phyloP scores from a whole-genome alignment of 2,888 invertebrate genomes.

The Sminthurides aquaticus region DNA sequence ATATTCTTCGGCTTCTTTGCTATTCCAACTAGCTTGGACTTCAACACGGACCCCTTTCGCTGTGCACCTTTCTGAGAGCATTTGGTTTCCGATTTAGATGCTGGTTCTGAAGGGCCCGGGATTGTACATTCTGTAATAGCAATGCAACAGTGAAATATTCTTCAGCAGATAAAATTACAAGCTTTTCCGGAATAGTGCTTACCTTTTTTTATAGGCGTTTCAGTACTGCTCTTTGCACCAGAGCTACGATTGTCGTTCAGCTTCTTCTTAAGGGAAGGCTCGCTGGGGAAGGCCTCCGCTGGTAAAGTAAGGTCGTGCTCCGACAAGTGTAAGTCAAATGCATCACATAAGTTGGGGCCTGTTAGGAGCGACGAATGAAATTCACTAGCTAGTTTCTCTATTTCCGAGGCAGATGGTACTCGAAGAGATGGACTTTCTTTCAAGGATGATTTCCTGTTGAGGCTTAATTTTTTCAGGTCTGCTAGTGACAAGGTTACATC shows the following conservation, averaged over 20 bases:
- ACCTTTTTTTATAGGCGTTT: too few relatives aligned
- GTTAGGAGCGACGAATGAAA: constrained; percentile 35
- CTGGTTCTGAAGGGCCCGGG: background rate
- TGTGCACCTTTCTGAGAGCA: background rate
- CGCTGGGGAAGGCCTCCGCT: constrained; percentile 3
- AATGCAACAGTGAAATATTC: background rate
- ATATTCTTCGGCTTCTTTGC: constrained; percentile 36
- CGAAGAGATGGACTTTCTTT: background rate
- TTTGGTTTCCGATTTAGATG: background rate
- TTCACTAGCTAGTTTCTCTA: constrained; percentile 36
- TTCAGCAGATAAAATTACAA: background rate
- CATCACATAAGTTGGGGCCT: background rate
- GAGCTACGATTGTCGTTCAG: too few relatives aligned
- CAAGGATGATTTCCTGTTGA: background rate
- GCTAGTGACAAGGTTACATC: background rate
- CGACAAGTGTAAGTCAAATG: constrained; percentile 6
- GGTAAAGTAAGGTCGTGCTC: constrained; percentile 3
- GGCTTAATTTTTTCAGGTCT: background rate
- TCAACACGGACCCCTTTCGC: constrained; percentile 16
- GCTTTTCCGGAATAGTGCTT: too few relatives aligned
- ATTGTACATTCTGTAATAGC: background rate
- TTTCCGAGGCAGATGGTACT: constrained; percentile 32
- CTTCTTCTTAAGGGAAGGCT: too few relatives aligned
- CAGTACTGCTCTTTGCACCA: too few relatives aligned
- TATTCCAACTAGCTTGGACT: constrained; percentile 31